These are phyloP conservation scores for Limenitis camilla DNA, from an alignment of 2,888 invertebrate genomes.

Conservation along the genomic window DNA sequence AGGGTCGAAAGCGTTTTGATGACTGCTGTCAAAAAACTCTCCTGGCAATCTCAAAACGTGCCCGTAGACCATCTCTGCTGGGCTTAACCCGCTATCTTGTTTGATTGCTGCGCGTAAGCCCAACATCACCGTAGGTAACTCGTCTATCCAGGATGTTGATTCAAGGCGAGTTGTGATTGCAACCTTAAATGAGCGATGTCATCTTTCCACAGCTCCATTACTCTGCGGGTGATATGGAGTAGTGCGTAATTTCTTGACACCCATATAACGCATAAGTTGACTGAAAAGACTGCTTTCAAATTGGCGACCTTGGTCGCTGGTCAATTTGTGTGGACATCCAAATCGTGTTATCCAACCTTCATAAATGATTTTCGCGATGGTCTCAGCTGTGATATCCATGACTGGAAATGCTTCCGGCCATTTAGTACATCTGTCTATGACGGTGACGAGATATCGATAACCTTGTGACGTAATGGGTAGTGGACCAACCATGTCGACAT, in stretches of 20 bases:
- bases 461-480: constrained; percentile 18
- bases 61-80: background rate
- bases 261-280: constrained; percentile 21
- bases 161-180: constrained; percentile 27
- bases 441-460: constrained; percentile 23
- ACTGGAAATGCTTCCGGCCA: constrained; percentile 28
- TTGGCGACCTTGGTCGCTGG: constrained; percentile 18
- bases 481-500: constrained; percentile 20
- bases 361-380: constrained; percentile 22
- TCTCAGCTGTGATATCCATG: constrained; percentile 25
- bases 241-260: constrained; percentile 19
- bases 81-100: background rate
- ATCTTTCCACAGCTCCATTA: constrained; percentile 27
- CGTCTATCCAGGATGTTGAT: background rate
- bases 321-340: constrained; percentile 10
- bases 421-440: constrained; percentile 22
- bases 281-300: constrained; percentile 34
- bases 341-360: constrained; percentile 22
- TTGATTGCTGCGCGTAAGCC: background rate
- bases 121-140: background rate
- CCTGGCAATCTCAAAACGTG: background rate
- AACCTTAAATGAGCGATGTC: constrained; percentile 27
- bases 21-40: background rate
- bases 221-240: constrained; percentile 27
- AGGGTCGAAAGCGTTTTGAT: background rate